These are phyloP conservation scores for Oreochromis aureus DNA, from an alignment of 2,113 vertebrate species.

Conservation along the genomic window DNA sequence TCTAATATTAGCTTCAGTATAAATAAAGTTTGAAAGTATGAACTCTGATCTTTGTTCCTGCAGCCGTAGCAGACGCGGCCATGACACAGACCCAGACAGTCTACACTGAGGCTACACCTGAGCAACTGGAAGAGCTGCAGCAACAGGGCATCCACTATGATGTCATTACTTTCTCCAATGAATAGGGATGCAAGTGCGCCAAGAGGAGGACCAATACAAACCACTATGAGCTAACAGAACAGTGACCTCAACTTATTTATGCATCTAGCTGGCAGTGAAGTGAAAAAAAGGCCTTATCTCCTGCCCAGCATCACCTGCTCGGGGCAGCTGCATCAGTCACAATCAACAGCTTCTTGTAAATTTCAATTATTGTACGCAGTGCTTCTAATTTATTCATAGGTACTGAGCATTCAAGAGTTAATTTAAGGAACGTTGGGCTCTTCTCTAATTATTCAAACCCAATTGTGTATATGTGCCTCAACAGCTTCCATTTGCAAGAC, in stretches of 20 bases:
- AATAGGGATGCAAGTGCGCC: slow-evolving; percentile 48
- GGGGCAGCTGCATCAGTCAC: neutral
- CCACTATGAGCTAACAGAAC: slow-evolving; percentile 1
- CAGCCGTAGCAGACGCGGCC: slow-evolving; percentile 86
- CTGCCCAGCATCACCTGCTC: neutral
- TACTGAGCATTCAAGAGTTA: slow-evolving; percentile 10
- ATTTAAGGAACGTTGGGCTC: neutral
- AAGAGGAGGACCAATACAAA: neutral
- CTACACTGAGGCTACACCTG: slow-evolving; percentile 80
- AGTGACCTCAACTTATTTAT: slow-evolving; percentile 27
- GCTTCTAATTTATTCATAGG: slow-evolving; percentile 49
- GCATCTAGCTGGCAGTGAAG: slow-evolving; percentile 20
- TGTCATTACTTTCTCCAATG: slow-evolving; percentile 83
- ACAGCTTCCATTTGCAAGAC: slow-evolving; percentile 52
- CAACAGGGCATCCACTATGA: slow-evolving; percentile 90
- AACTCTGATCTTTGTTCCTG: neutral
- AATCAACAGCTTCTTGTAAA: slow-evolving; percentile 33
- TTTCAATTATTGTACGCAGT: slow-evolving; percentile 16
- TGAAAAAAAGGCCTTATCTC: neutral
- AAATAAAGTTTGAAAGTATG: neutral
- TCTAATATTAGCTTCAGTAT: neutral
- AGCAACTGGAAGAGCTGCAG: slow-evolving; percentile 89
- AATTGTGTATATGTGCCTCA: slow-evolving; percentile 43
- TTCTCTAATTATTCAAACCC: slow-evolving; percentile 29
- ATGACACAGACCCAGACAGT: slow-evolving; percentile 85